Evolutionary conservation across 2,888 invertebrate species (phyloP).

Genomic region (Platycheirus albimanus): DNA sequence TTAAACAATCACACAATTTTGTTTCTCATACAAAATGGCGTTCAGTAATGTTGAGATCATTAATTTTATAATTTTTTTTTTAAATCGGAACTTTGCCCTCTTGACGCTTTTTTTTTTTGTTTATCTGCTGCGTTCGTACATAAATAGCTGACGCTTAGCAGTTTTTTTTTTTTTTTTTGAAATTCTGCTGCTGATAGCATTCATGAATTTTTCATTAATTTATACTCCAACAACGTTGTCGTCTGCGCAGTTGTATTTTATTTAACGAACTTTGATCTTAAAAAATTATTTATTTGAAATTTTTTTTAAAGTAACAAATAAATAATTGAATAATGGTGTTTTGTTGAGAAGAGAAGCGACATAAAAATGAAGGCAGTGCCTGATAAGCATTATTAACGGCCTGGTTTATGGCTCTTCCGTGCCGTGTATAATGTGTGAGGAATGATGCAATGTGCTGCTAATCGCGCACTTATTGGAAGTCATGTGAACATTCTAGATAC

Average conservation of each 20-base stretch:
- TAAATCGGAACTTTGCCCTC: no score
- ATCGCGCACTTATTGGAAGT: conserved; percentile 3
- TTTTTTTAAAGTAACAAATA: conserved; percentile 5
- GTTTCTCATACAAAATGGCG: no score
- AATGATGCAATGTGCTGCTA: conserved; percentile 73
- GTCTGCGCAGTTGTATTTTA: conserved; percentile 53
- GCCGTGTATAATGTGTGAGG: neutral
- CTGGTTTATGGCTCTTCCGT: neutral
- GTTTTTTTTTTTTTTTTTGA: conserved; percentile 5
- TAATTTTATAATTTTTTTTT: no score
- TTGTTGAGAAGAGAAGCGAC: conserved; percentile 7
- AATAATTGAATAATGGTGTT: conserved; percentile 49
- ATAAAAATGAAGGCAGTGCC: neutral
- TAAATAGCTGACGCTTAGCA: conserved; percentile 27
- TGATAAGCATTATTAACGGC: conserved; percentile 3
- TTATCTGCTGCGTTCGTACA: conserved; percentile 7
- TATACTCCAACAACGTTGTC: conserved; percentile 10
- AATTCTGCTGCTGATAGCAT: conserved; percentile 18
- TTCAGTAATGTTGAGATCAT: no score
- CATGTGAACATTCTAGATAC: no score
- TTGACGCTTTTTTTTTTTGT: conserved; percentile 52
- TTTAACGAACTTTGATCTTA: conserved; percentile 53
- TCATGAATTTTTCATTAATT: conserved; percentile 45
- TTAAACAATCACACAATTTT: neutral
- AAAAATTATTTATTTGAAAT: conserved; percentile 9